Base-by-base conservation (phyloP, 2,797 vertebrate genomes). In the Chloroceryle inda region DNA sequence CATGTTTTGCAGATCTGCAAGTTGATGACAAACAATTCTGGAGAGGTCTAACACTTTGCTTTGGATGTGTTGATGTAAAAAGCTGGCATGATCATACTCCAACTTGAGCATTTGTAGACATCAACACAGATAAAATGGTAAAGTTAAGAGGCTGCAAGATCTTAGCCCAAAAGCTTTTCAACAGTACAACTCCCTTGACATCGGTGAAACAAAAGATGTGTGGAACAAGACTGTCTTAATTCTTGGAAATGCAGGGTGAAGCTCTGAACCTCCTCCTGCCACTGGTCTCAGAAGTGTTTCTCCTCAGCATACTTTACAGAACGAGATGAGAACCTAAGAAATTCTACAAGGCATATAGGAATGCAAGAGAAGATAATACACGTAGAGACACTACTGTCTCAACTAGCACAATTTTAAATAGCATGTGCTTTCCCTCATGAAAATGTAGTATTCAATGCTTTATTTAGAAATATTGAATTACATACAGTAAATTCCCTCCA, bases 11-110 rank as follows among this genome's bases (percentile, higher is more conserved):
- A 96, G 94, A 94, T 83, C 81, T 20, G 59, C 55, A 94, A 94
- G 79, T 47, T 97, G 92, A 96, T 94, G 81, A 97, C 91, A 96
- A 96, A 96, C 94, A 97, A 91, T 96, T 92, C 89, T 94, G 93
- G 87, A 91, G 87, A 96, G 94, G 94, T 96, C 94, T 96, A 96
- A 96, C 94, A 93, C 95, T 92, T 94, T 17, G 68, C 19, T 94
- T 89, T 71, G 62, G 82, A 97, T 59, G 92, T 86, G 89, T 91
- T 94, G 91, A 89, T 94, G 87, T 63, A 94, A 88, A 96, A 96
- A 91, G 69, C 62, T 96, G 92, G 87, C 85, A 89, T 4, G 50
- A 92, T 78, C 73, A n/a, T 38, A 90, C 63, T 89, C 94, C 92
- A 96, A 49, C 75, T 78, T 66, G 79, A 96, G 82, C 86, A 91